Evolutionary conservation across 1,140 invertebrate species (phyloP), one percentile per base, ranked within the genome.

Genomic region (Berghia stephanieae): DNA sequence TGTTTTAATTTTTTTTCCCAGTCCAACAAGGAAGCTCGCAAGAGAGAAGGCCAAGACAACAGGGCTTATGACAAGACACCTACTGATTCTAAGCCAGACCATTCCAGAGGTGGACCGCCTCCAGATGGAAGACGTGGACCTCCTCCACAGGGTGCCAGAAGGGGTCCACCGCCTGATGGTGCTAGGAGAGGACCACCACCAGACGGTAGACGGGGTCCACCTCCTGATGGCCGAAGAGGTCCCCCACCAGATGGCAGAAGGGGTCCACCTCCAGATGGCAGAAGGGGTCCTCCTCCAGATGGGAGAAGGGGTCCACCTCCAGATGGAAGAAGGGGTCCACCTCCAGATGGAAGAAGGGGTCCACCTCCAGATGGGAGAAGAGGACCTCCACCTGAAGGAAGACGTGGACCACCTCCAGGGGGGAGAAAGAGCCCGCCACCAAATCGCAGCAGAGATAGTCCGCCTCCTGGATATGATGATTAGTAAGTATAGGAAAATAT

Each of bases 211-310:
- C 60, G 69, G 18, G 72, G 73, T n/a, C 72, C 72, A 36, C 73
- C 73, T 21, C 78, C 73, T 36, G 78, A 77, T 38, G 55, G 60
- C 0, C 42, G 69, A n/a, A 34, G 81, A 27, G 78, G 81, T 55
- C 79, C 78, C 13, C 83, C 78, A 44, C 78, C 81, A 38, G 67
- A 73, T 18, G 72, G 79, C 57, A 52, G 34, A 71, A 76, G 73
- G 63, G 67, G 77, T 18, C 75, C 72, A 24, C 77, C 46, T 49
- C 76, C 69, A 52, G 71, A 73, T 16, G 78, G 78, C 34, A 73
- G 78, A n/a, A 72, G 81, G 43, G 75, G 78, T 42, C 78, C 73
- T 10, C 77, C 57, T 42, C 55, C 78, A 27, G 80, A 79, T 21
- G 75, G 77, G 60, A 46, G 38, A 40, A 60, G 80, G 24, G 70